These are phyloP conservation scores for Anguilla japonica DNA, from an alignment of 2,113 vertebrate species.

Conservation along the genomic window DNA sequence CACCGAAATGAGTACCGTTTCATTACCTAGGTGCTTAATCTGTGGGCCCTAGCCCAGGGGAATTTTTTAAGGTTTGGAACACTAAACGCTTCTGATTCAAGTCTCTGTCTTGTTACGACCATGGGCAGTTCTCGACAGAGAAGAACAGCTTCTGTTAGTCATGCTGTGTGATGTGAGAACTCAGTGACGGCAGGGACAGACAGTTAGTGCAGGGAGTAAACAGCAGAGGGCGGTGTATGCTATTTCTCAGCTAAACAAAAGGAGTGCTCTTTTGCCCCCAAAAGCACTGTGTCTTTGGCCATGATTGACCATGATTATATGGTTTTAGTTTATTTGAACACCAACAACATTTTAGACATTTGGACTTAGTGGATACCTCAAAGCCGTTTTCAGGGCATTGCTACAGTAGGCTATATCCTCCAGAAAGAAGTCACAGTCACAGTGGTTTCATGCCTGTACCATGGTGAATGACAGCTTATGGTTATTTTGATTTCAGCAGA, in stretches of 20 bases:
- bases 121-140: not conserved
- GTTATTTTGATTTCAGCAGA: no score
- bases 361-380: no score
- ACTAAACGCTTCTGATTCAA: not conserved
- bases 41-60: not conserved
- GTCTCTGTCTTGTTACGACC: not conserved
- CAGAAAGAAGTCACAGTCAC: no score
- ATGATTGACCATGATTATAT: no score
- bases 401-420: no score
- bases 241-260: not conserved
- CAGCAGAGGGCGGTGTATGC: not conserved
- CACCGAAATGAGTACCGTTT: not conserved
- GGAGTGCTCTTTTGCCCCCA: not conserved
- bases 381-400: no score
- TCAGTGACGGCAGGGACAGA: not conserved
- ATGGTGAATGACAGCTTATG: no score
- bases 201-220: not conserved
- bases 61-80: not conserved
- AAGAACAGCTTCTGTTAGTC: not conserved
- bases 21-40: not conserved
- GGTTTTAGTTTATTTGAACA: no score
- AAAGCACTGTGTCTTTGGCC: no score
- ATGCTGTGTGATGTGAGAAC: not conserved
- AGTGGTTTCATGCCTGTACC: no score
- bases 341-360: no score